Conservation (phyloP, 2,113 vertebrate species). For the Nerophis lumbriciformis region DNA sequence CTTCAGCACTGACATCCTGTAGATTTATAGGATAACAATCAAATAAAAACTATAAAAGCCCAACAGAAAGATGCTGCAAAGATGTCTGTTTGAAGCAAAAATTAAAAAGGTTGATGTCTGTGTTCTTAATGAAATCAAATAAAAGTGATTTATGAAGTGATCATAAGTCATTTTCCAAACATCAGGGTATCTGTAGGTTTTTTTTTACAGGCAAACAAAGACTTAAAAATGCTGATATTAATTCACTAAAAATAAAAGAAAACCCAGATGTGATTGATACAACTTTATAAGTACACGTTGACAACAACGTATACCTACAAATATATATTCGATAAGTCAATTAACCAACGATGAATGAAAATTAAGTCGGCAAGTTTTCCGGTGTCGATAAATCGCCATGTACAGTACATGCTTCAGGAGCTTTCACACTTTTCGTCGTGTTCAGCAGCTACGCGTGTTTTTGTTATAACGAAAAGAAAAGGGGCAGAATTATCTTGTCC, state of each 20-base stretch:
- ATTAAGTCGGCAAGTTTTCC: no score
- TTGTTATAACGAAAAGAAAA: no score
- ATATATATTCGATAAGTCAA: no score
- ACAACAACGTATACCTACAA: no score
- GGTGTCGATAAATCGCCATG: no score
- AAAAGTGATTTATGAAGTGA: slow-evolving; percentile 6
- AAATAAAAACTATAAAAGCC: slow-evolving; percentile 4
- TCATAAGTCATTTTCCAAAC: slow-evolving; percentile 4
- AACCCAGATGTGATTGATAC: neutral
- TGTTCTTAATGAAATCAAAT: slow-evolving; percentile 10
- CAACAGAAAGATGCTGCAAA: slow-evolving; percentile 24
- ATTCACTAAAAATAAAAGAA: neutral
- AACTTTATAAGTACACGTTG: neutral
- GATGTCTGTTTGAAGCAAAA: slow-evolving; percentile 5
- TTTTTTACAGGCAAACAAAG: neutral
- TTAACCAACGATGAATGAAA: no score
- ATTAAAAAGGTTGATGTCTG: neutral
- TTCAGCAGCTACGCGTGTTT: no score
- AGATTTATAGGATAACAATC: neutral
- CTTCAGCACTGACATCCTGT: no score
- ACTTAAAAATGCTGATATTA: neutral
- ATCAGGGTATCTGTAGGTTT: slow-evolving; percentile 16
- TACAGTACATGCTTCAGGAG: no score
- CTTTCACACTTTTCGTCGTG: no score
- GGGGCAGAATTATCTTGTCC: no score